Evolutionary conservation across 2,888 invertebrate genomes (phyloP).

Genomic region (Agrochola lychnidis): DNA sequence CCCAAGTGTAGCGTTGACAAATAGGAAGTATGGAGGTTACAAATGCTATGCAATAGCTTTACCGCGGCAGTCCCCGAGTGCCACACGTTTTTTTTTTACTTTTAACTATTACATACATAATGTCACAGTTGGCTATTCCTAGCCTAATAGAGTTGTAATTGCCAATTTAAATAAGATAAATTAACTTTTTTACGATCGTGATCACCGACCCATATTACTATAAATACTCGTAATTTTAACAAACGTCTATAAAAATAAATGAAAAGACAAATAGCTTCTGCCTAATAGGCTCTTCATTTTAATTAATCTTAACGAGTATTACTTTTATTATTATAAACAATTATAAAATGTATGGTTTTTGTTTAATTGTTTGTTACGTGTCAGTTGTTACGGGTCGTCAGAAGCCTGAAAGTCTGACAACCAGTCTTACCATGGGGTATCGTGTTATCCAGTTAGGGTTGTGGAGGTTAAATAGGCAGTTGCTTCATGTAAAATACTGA

Average conservation of each 20-base stretch:
- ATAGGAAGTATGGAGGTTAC: no score
- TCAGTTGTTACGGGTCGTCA: no score
- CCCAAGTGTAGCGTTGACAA: no score
- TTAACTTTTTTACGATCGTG: conserved; percentile 41
- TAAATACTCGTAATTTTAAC: conserved; percentile 43
- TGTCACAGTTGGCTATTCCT: conserved; percentile 28
- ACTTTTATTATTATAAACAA: conserved; percentile 3
- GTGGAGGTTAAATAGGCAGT: no score
- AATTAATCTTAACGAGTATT: conserved; percentile 11
- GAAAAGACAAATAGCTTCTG: conserved; percentile 44
- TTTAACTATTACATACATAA: conserved; percentile 8
- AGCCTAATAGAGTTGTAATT: conserved; percentile 44
- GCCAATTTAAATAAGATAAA: conserved; percentile 42
- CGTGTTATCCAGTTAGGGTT: no score
- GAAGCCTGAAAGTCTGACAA: no score
- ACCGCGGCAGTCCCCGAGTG: no score
- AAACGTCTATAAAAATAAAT: conserved; percentile 46
- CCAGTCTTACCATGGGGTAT: no score
- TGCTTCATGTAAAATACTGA: no score
- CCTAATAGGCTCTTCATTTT: conserved; percentile 6
- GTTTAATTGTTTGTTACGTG: conserved; percentile 6
- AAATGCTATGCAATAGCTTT: no score
- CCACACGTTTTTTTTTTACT: conserved; percentile 8
- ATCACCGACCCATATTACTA: conserved; percentile 24
- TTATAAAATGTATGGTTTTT: conserved; percentile 12